Evolutionary conservation across 2,888 invertebrate species (phyloP).

Genomic region (Linnaemya tessellans): DNA sequence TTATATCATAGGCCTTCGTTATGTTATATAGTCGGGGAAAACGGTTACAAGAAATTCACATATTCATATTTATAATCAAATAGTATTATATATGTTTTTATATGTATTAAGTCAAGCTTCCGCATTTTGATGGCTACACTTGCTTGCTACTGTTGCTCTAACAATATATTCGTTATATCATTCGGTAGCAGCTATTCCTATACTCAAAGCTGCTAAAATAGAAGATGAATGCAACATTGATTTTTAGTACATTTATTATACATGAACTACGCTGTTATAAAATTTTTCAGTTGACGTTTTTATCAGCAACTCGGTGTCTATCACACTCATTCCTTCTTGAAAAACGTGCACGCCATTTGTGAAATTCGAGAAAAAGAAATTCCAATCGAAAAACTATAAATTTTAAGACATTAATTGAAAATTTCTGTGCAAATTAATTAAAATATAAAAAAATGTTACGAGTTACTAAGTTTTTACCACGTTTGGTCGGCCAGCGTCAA

Average conservation of each 20-base stretch:
- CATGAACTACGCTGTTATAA: constrained; percentile 25
- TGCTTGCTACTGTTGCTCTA: too few relatives aligned
- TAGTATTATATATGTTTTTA: too few relatives aligned
- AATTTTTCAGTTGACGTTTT: constrained; percentile 55
- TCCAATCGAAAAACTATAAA: constrained; percentile 64
- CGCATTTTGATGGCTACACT: too few relatives aligned
- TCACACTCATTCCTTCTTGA: constrained; percentile 37
- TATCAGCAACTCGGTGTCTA: constrained; percentile 21
- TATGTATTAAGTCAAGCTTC: too few relatives aligned
- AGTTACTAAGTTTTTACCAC: constrained; percentile 79
- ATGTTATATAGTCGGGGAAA: too few relatives aligned
- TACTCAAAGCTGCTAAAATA: too few relatives aligned
- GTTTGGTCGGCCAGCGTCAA: constrained; percentile 77
- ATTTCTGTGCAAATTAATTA: constrained; percentile 17
- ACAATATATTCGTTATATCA: too few relatives aligned
- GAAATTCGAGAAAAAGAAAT: constrained; percentile 53
- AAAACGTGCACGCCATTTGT: constrained; percentile 67
- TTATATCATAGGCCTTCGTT: neutral
- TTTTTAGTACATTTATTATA: neutral
- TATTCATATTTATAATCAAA: too few relatives aligned
- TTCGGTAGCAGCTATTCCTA: too few relatives aligned
- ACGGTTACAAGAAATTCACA: too few relatives aligned
- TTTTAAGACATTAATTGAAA: constrained; percentile 42
- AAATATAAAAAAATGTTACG: constrained; percentile 78
- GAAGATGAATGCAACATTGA: constrained; percentile 34